Conservation (phyloP, 2,113 vertebrate species). For the Podarcis cretensis region DNA sequence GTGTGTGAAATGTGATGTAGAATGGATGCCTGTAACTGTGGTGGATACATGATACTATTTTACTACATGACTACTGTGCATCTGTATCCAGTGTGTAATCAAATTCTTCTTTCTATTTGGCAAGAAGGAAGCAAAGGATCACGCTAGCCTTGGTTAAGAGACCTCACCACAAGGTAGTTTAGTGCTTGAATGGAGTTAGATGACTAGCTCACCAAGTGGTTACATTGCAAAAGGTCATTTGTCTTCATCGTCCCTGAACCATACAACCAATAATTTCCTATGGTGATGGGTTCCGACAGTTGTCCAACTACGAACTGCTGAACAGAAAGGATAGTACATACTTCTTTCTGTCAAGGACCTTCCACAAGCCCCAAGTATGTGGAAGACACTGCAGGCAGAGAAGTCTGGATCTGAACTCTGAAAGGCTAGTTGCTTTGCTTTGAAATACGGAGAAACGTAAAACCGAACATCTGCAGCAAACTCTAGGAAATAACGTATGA, state of each 20-base stretch:
- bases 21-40: neutral
- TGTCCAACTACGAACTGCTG: neutral
- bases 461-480: conserved; percentile 28
- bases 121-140: neutral
- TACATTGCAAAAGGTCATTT: neutral
- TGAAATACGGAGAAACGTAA: conserved; percentile 9
- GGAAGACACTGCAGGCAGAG: no score
- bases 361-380: neutral
- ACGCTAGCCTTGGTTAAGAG: neutral
- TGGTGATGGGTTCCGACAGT: neutral
- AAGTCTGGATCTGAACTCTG: neutral
- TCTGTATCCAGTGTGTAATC: neutral
- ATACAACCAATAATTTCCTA: neutral
- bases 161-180: neutral
- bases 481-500: conserved; percentile 13
- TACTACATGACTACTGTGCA: neutral
- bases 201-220: neutral
- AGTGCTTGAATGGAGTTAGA: neutral
- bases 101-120: neutral
- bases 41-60: neutral
- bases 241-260: neutral
- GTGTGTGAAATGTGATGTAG: neutral
- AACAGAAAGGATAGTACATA: neutral
- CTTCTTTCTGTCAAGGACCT: neutral
- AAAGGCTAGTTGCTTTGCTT: neutral